A percentile compares a stretch with the other conserved stretches of the same genome.
phyloP scores from a whole-genome alignment of 2,113 vertebrate species.

The Jacana jacana region DNA sequence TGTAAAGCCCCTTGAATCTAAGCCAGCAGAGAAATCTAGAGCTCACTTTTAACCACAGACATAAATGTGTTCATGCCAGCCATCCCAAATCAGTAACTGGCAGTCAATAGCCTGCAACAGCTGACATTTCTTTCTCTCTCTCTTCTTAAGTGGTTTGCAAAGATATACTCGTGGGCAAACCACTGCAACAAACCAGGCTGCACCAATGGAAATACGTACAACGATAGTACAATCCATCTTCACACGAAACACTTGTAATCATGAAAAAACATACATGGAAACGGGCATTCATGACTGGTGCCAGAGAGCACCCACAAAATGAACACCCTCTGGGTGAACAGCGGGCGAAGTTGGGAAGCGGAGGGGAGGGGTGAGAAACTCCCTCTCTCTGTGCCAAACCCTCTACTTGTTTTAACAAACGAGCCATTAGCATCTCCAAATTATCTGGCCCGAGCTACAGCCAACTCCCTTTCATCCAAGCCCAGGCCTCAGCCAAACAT shows the following conservation, averaged over 20 bases:
- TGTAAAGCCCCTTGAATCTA: not conserved
- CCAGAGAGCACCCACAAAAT: not conserved
- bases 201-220: not conserved
- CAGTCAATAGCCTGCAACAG: not conserved
- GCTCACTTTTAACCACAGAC: not conserved
- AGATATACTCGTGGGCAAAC: not conserved
- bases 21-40: slow-evolving; percentile 5
- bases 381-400: slow-evolving; percentile 6
- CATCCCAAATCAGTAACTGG: slow-evolving; percentile 7
- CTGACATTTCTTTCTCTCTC: not conserved
- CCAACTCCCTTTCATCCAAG: slow-evolving; percentile 49
- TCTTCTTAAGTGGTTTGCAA: not conserved
- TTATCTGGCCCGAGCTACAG: slow-evolving; percentile 40
- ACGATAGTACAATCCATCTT: not conserved
- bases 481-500: slow-evolving; percentile 29
- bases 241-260: not conserved
- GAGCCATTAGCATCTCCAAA: slow-evolving; percentile 51
- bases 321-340: not conserved
- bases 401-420: slow-evolving; percentile 49
- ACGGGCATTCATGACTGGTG: not conserved
- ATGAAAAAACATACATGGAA: not conserved
- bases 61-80: not conserved
- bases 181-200: not conserved
- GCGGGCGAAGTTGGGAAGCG: not conserved
- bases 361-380: not conserved